A percentile compares a stretch with the other conserved stretches of the same genome.
Evolutionary conservation across 2,797 vertebrate species (phyloP).

Genomic region (Semaprochilodus insignis): DNA sequence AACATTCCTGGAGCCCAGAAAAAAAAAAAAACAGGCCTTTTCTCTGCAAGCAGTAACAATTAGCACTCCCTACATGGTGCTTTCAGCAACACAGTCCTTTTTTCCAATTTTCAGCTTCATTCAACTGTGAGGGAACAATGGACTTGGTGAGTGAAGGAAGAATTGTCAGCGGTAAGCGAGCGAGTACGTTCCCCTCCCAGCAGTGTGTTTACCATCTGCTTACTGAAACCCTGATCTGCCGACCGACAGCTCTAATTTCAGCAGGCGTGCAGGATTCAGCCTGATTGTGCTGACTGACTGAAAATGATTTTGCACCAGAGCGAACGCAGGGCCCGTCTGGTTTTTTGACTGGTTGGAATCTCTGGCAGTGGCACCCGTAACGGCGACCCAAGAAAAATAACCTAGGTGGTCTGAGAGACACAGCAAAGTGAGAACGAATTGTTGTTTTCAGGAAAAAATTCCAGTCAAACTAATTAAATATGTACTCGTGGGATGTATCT

Average conservation of each 20-base stretch:
- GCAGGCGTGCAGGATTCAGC: constrained; percentile 22
- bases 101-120: not conserved
- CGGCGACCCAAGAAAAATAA: constrained; percentile 6
- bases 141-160: not conserved
- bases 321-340: not conserved
- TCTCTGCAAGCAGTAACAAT: not conserved
- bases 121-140: not conserved
- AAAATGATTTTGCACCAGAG: constrained; percentile 17
- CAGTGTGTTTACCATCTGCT: constrained; percentile 15
- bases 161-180: not conserved
- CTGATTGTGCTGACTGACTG: constrained; percentile 38
- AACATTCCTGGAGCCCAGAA: not conserved
- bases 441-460: not conserved
- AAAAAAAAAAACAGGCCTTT: not conserved
- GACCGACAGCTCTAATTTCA: not conserved
- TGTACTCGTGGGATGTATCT: not conserved
- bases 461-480: not conserved
- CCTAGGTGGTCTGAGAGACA: not conserved
- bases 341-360: constrained; percentile 5
- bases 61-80: not conserved
- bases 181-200: not conserved
- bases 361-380: not conserved
- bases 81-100: not conserved
- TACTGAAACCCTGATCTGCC: constrained; percentile 21
- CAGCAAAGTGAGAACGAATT: not conserved